These are phyloP conservation scores for Scalopus aquaticus DNA, from an alignment of 2,113 vertebrate genomes.

Conservation along the genomic window DNA sequence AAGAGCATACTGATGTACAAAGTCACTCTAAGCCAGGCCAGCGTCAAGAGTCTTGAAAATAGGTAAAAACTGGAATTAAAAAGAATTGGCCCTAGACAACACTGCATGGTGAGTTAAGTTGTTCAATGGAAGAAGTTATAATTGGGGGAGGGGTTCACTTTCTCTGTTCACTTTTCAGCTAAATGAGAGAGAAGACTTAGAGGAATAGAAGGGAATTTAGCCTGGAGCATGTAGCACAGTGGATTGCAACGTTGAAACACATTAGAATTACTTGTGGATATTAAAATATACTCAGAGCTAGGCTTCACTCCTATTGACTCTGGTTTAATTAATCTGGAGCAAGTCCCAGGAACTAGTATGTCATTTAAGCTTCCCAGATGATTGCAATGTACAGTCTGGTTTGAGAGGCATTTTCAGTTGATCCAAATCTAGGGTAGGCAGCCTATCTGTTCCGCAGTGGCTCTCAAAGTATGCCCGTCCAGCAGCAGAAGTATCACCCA, in stretches of 20 bases:
- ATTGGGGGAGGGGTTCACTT: not conserved
- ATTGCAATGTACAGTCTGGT: not conserved
- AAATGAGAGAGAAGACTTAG: not conserved
- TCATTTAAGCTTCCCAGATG: not conserved
- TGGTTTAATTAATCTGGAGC: conserved; percentile 47
- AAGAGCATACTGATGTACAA: not conserved
- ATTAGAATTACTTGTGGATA: conserved; percentile 14
- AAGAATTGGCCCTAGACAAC: not conserved
- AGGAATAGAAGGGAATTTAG: not conserved
- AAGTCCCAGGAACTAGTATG: not conserved
- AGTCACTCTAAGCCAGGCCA: not conserved
- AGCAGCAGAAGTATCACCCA: not conserved
- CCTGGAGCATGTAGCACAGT: not conserved
- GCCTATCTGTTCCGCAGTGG: not conserved
- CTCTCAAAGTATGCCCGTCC: not conserved
- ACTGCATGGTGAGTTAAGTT: not conserved
- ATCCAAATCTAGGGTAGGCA: not conserved
- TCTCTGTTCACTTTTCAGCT: not conserved
- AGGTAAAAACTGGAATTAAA: not conserved
- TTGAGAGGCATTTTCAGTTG: conserved; percentile 4
- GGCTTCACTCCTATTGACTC: not conserved
- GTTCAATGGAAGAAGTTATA: not conserved
- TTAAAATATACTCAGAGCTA: not conserved
- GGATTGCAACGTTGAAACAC: not conserved
- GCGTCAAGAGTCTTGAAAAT: not conserved